Conservation (phyloP, 2,113 vertebrate genomes). For the Anseranas semipalmata region DNA sequence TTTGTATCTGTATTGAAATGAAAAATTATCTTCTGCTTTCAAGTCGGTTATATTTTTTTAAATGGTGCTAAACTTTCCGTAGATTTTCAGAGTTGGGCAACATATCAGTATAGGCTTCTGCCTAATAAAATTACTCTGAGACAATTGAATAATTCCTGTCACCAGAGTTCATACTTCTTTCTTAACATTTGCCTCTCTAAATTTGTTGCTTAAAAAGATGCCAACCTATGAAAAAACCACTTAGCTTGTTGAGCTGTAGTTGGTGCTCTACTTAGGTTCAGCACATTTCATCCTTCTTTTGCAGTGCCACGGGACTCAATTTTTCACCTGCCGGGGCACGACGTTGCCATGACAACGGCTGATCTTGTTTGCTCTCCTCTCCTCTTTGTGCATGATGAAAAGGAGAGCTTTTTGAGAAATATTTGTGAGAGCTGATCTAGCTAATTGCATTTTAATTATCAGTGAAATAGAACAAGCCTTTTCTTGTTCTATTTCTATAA, state of each 20-base stretch:
- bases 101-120: neutral
- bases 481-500: neutral
- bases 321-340: conserved; percentile 58
- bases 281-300: neutral
- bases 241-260: neutral
- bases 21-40: neutral
- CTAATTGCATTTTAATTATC: neutral
- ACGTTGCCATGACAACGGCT: conserved; percentile 28
- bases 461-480: neutral
- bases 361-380: neutral
- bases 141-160: neutral
- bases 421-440: neutral
- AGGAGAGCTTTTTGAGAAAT: neutral
- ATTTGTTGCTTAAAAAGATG: neutral
- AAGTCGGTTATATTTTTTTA: neutral
- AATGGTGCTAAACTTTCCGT: neutral
- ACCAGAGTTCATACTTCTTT: neutral
- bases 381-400: neutral
- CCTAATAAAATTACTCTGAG: neutral
- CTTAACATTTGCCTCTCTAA: neutral
- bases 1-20: neutral
- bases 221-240: neutral
- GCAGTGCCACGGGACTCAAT: neutral
- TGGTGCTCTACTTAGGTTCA: neutral
- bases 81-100: neutral